A percentile compares a stretch with the other conserved stretches of the same genome.
phyloP scores from a whole-genome alignment of 2,113 vertebrate species.

The Collichthys lucidus region DNA sequence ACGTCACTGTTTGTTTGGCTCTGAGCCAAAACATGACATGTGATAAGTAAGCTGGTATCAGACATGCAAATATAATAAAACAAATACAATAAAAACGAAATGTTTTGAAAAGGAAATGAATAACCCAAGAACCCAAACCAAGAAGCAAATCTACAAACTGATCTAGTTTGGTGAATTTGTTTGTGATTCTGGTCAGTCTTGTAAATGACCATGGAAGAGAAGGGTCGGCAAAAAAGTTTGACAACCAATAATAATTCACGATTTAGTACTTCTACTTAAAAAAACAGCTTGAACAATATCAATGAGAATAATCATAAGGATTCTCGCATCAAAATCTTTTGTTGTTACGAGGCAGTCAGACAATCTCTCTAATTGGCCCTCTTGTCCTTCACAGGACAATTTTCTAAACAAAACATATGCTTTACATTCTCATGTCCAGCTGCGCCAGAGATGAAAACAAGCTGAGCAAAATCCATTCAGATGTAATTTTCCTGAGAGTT shows the following conservation, averaged over 20 bases:
- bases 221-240: not conserved
- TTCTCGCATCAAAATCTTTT: slow-evolving; percentile 35
- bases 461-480: slow-evolving; percentile 36
- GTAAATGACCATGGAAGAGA: not conserved
- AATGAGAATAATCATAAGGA: slow-evolving; percentile 34
- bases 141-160: too few relatives aligned
- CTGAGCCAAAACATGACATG: not conserved
- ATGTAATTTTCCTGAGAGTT: slow-evolving; percentile 57
- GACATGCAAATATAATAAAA: not conserved
- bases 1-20: too few relatives aligned
- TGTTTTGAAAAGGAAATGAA: not conserved
- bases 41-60: not conserved
- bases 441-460: slow-evolving; percentile 40
- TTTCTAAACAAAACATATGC: slow-evolving; percentile 60
- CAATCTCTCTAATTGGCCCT: slow-evolving; percentile 50
- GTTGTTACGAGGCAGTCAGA: not conserved
- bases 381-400: slow-evolving; percentile 66
- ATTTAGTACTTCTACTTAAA: not conserved
- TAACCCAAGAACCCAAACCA: too few relatives aligned
- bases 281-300: not conserved
- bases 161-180: too few relatives aligned
- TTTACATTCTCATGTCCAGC: slow-evolving; percentile 43
- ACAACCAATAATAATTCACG: not conserved
- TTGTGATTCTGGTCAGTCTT: not conserved
- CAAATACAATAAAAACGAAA: not conserved